Evolutionary conservation across 2,113 vertebrate species (phyloP).

Genomic region (Ammospiza caudacuta): DNA sequence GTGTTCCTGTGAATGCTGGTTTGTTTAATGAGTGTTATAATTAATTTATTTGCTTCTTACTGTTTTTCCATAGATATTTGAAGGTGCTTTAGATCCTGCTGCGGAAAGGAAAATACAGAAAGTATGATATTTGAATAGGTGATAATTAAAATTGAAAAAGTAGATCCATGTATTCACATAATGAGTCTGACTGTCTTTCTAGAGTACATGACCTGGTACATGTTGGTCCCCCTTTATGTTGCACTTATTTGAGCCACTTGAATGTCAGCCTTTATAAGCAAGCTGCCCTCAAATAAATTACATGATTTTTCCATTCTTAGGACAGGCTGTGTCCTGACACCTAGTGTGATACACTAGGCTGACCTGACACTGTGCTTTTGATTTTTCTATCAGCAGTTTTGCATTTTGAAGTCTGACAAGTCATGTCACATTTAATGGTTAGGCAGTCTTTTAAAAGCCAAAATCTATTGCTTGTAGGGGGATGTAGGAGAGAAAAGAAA

Average conservation of each 20-base stretch:
- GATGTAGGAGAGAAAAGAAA: not conserved
- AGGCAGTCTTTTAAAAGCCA: not conserved
- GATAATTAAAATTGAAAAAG: not conserved
- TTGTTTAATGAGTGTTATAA: not conserved
- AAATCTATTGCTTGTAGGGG: not conserved
- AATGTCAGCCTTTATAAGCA: not conserved
- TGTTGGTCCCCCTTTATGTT: not conserved
- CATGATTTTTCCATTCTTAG: not conserved
- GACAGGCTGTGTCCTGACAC: not conserved
- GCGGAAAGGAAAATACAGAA: conserved; percentile 77
- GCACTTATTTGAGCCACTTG: not conserved
- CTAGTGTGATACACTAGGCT: not conserved
- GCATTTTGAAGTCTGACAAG: not conserved
- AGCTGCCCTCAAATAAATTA: not conserved
- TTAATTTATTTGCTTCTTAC: not conserved
- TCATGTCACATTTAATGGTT: not conserved
- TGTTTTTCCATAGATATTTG: conserved; percentile 74
- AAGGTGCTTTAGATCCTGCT: conserved; percentile 76
- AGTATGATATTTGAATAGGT: conserved; percentile 24
- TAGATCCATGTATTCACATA: not conserved
- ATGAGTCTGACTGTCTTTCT: not conserved
- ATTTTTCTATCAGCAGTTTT: not conserved
- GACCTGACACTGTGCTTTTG: not conserved
- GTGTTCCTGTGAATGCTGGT: not conserved
- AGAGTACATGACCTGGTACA: not conserved